Conservation (phyloP, 2,888 invertebrate species). For the Hermaeophaga mercurialis region DNA sequence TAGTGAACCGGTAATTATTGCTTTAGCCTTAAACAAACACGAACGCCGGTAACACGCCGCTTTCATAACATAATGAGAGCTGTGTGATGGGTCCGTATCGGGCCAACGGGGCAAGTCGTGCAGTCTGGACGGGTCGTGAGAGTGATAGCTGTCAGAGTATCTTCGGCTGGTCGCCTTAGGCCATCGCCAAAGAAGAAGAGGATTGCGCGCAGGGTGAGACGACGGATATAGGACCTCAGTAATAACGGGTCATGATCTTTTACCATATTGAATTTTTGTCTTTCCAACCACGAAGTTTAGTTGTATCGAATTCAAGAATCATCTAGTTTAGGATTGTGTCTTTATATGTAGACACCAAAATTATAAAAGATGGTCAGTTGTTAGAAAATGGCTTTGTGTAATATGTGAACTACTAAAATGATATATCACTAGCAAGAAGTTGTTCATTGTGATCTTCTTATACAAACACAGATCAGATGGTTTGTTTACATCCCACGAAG, state of each 20-base stretch:
- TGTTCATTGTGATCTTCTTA: too few species aligned
- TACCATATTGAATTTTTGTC: too few species aligned
- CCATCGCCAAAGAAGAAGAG: conserved; percentile 28
- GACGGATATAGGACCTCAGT: conserved; percentile 30
- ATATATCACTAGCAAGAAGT: too few species aligned
- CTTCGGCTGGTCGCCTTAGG: conserved; percentile 34
- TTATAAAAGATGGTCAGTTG: too few species aligned
- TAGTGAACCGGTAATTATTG: conserved; percentile 45
- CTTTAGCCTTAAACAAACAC: conserved; percentile 52
- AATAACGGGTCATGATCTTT: conserved; percentile 45
- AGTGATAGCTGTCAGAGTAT: conserved; percentile 53
- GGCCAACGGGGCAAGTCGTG: conserved; percentile 42
- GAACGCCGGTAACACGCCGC: conserved; percentile 48
- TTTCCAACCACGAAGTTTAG: too few species aligned
- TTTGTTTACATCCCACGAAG: too few species aligned
- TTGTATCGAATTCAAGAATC: too few species aligned
- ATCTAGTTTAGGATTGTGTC: too few species aligned
- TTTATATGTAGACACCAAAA: too few species aligned
- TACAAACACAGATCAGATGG: too few species aligned
- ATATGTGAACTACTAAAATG: too few species aligned
- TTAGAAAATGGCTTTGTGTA: too few species aligned
- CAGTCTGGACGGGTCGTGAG: conserved; percentile 48
- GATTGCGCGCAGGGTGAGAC: conserved; percentile 27
- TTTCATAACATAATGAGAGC: conserved; percentile 46
- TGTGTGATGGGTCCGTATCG: conserved; percentile 42